These are phyloP conservation scores for Epinotia ramella DNA, from an alignment of 2,888 invertebrate species.

Conservation along the genomic window DNA sequence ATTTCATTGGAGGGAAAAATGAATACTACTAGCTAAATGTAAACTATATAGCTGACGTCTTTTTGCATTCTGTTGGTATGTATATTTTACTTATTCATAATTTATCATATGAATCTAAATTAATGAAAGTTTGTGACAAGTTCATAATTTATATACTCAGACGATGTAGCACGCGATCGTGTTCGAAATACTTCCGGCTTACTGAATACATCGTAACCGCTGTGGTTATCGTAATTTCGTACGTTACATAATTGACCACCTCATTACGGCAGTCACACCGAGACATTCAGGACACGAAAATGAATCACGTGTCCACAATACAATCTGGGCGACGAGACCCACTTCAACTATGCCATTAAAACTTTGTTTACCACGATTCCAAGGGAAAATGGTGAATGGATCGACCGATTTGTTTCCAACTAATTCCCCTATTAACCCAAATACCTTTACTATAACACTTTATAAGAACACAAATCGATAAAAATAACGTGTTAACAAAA, in stretches of 20 bases:
- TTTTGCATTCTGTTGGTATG: background rate
- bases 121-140: conserved; percentile 30
- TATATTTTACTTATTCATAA: background rate
- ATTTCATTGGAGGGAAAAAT: background rate
- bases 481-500: conserved; percentile 38
- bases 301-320: conserved; percentile 52
- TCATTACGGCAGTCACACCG: conserved; percentile 59
- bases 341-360: conserved; percentile 24
- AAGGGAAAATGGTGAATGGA: conserved; percentile 14
- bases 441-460: conserved; percentile 41
- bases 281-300: conserved; percentile 25
- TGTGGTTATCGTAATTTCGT: conserved; percentile 46
- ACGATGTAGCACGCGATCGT: conserved; percentile 37
- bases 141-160: conserved; percentile 36
- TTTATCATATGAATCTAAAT: background rate
- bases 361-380: conserved; percentile 42
- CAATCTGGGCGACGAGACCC: conserved; percentile 12
- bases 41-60: background rate
- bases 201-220: conserved; percentile 27
- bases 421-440: conserved; percentile 35
- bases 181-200: conserved; percentile 36
- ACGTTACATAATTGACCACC: conserved; percentile 68
- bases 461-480: conserved; percentile 40
- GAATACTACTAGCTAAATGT: background rate
- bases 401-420: background rate